Base-by-base conservation (phyloP, 2,113 vertebrate genomes). In the Athene cunicularia region DNA sequence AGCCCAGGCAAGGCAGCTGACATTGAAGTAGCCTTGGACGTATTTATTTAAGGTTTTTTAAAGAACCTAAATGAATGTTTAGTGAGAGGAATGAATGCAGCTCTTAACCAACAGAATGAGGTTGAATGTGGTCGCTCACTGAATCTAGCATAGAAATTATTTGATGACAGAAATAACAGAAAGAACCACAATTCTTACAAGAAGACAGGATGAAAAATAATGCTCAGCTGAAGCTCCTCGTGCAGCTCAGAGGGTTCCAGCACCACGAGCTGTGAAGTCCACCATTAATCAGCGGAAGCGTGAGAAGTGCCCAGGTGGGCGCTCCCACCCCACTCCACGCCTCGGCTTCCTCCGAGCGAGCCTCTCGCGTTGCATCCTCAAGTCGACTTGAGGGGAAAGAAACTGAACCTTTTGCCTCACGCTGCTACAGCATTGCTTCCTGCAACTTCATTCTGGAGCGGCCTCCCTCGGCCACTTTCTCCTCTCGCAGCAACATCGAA, bases 61-160 rank as follows among this genome's bases (percentile, higher is more conserved):
- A 18, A 66, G 79, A 63, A n/a, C 68, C 49, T 24, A 35, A 56
- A 12, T 15, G 39, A 45, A 41, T 8, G 16, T 72, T 72, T 19
- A 49, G 37, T 2, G 37, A 55, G 59, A 68, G 49, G 67, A 50
- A 26, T 5, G 12, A 52, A 66, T 0, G 0, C 73, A 56, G 50
- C 39, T 64, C 45, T 50, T 15, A 26, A 30, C 33, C 35, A 17
- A 53, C 9, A 45, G 47, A 14, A 50, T 26, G 32, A 33, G 10
- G 32, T 4, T 33, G 19, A 3, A 3, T 3, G 37, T 24, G 22
- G 55, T 14, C 1, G 0, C 63, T 52, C 1, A 0, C 23, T 52
- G 43, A 55, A 73, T 41, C 53, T n/a, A 39, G 35, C 72, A 52
- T 1, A 62, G 45, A 41, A 73, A 68, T 47, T 11, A 32, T 11